Conservation (phyloP, 1,140 invertebrate species). For the Brachystomella parvula region DNA sequence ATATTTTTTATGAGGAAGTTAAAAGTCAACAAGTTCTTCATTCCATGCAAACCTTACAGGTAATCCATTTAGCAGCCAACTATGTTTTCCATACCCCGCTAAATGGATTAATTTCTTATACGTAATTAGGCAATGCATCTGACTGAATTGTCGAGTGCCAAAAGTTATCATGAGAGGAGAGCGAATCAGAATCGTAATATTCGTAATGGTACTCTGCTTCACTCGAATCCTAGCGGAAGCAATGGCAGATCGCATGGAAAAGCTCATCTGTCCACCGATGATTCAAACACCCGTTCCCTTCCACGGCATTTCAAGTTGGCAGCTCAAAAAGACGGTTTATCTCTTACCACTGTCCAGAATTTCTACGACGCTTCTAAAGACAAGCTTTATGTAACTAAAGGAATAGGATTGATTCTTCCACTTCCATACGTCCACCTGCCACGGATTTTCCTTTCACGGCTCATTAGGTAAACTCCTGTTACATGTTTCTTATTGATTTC, state of each 20-base stretch:
- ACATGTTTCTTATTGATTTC: too few species aligned
- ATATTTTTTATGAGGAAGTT: slow-evolving; percentile 93
- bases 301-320: slow-evolving; percentile 80
- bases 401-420: slow-evolving; percentile 82
- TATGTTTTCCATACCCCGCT: not conserved
- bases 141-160: slow-evolving; percentile 67
- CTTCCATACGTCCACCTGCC: slow-evolving; percentile 79
- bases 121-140: slow-evolving; percentile 71
- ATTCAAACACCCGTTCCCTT: slow-evolving; percentile 64
- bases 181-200: slow-evolving; percentile 32
- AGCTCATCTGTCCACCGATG: slow-evolving; percentile 41
- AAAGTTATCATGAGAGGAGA: slow-evolving; percentile 27
- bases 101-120: slow-evolving; percentile 7
- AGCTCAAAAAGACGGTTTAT: slow-evolving; percentile 55
- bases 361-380: slow-evolving; percentile 91
- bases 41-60: slow-evolving; percentile 88
- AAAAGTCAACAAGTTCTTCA: slow-evolving; percentile 81
- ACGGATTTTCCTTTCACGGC: slow-evolving; percentile 72
- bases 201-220: slow-evolving; percentile 24
- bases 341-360: slow-evolving; percentile 55
- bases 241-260: slow-evolving; percentile 15
- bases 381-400: slow-evolving; percentile 88
- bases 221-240: slow-evolving; percentile 9
- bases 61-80: slow-evolving; percentile 39
- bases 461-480: slow-evolving; percentile 60